Percentiles rank a stretch among this genome's conserved stretches.
These are phyloP conservation scores for Ennomos fuscantarius DNA, from an alignment of 2,888 invertebrate species.

Conservation along the genomic window DNA sequence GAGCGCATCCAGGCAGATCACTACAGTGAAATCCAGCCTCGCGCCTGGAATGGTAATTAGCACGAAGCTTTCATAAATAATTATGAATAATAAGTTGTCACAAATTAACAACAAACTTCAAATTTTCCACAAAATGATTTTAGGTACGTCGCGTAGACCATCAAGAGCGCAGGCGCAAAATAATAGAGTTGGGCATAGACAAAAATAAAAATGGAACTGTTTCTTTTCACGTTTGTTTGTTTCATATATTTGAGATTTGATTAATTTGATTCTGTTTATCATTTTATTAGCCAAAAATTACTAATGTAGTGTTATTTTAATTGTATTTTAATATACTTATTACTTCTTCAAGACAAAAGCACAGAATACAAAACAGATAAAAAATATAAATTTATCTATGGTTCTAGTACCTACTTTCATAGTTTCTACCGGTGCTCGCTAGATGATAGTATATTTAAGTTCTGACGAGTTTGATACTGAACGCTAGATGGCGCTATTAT, in stretches of 20 bases:
- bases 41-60: conserved; percentile 81
- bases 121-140: conserved; percentile 84
- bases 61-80: conserved; percentile 83
- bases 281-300: too few species aligned
- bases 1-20: conserved; percentile 81
- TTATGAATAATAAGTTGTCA: conserved; percentile 79
- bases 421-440: too few species aligned
- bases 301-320: too few species aligned
- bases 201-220: conserved; percentile 41
- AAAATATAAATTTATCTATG: too few species aligned
- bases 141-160: conserved; percentile 83
- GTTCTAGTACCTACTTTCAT: too few species aligned
- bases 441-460: conserved; percentile 13
- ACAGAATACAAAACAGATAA: too few species aligned
- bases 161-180: conserved; percentile 85
- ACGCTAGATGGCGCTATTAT: conserved; percentile 16
- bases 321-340: too few species aligned
- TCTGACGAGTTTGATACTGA: conserved; percentile 1
- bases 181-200: conserved; percentile 81
- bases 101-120: conserved; percentile 84
- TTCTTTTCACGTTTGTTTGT: conserved; percentile 6
- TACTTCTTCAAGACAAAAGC: too few species aligned
- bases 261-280: too few species aligned
- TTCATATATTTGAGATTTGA: neutral
- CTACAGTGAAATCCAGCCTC: conserved; percentile 76